Percentiles rank a stretch among this genome's conserved stretches.
Conservation (phyloP, 92 coral and sea anemone genomes). For the Epizoanthus fatuus region DNA sequence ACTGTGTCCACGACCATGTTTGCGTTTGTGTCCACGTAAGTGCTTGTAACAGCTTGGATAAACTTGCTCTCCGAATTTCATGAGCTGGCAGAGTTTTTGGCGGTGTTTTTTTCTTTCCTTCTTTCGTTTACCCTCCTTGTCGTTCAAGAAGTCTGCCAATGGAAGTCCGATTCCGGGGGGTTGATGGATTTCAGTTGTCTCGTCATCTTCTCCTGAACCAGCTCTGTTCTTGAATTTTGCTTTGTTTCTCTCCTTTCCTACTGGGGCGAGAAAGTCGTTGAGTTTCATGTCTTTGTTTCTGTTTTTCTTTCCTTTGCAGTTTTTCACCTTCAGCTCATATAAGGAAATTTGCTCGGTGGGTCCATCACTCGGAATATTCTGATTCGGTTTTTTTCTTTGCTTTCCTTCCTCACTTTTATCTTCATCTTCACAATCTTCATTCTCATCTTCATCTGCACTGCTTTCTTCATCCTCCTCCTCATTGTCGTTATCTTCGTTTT, state of each 20-base stretch:
- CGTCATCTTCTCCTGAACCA: constrained; percentile 27
- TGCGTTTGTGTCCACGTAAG: constrained; percentile 1
- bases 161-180: constrained; percentile 31
- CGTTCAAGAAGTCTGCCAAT: constrained; percentile 33
- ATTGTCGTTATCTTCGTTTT: constrained; percentile 40
- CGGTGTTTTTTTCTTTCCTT: not conserved
- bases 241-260: constrained; percentile 42
- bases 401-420: not conserved
- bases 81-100: constrained; percentile 19
- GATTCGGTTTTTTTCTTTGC: not conserved
- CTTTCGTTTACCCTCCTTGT: not conserved
- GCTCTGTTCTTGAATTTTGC: constrained; percentile 20
- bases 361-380: not conserved
- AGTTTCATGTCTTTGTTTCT: not conserved
- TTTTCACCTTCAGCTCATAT: constrained; percentile 24
- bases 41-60: constrained; percentile 7
- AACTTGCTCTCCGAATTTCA: constrained; percentile 12
- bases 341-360: constrained; percentile 9
- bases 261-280: constrained; percentile 5
- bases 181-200: constrained; percentile 9
- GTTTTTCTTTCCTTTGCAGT: constrained; percentile 24
- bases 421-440: constrained; percentile 21
- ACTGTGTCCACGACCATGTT: constrained; percentile 8
- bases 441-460: constrained; percentile 15
- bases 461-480: not conserved